These are phyloP conservation scores for Sylvia borin DNA, from an alignment of 2,797 vertebrate genomes.

Conservation along the genomic window DNA sequence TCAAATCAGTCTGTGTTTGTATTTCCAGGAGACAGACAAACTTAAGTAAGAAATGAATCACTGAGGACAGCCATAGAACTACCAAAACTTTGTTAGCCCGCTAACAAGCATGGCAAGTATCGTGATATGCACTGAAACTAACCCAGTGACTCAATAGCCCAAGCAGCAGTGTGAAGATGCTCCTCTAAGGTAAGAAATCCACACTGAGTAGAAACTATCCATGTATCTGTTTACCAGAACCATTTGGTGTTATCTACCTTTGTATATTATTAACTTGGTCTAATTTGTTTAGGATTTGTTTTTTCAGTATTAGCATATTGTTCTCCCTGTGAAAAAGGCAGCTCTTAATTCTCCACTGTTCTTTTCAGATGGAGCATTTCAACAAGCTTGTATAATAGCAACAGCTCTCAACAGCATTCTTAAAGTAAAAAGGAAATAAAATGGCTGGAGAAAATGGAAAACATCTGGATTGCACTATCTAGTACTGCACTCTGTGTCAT, in stretches of 20 bases:
- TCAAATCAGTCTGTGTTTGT: not conserved
- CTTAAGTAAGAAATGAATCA: constrained; percentile 2
- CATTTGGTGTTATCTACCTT: not conserved
- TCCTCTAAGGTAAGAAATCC: not conserved
- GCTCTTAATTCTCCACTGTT: not conserved
- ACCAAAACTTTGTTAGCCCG: not conserved
- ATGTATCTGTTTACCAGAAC: not conserved
- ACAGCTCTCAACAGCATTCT: not conserved
- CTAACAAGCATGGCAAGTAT: not conserved
- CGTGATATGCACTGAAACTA: not conserved
- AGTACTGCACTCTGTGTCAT: not conserved
- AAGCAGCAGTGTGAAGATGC: not conserved
- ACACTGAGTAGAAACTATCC: not conserved
- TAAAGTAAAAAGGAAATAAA: constrained; percentile 5
- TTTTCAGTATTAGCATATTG: not conserved
- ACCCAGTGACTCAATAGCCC: not conserved
- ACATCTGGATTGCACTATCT: not conserved
- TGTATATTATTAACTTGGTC: not conserved
- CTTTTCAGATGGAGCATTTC: not conserved
- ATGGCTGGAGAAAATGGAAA: not conserved
- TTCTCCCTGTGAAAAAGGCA: not conserved
- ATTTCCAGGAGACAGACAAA: not conserved
- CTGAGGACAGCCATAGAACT: not conserved
- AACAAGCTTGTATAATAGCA: not conserved
- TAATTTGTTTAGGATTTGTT: not conserved